Evolutionary conservation across 2,113 vertebrate genomes (phyloP).

Genomic region (Candoia aspera): DNA sequence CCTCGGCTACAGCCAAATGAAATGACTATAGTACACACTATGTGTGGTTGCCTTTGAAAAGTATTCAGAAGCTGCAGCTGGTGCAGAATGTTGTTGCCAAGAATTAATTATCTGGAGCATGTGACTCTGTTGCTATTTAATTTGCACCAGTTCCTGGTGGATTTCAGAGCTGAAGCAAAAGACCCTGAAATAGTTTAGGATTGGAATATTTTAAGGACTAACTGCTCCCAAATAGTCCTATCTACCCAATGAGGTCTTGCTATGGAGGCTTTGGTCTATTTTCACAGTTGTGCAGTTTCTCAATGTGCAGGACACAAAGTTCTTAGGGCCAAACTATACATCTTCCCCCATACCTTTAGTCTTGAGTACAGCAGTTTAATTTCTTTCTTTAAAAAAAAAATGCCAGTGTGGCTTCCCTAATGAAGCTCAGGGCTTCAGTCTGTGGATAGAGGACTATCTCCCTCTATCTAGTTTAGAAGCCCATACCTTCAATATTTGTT

Average conservation of each 20-base stretch:
- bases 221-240: not conserved
- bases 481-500: not conserved
- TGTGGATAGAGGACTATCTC: not conserved
- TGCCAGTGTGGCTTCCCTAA: too few relatives aligned
- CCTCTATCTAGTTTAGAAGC: too few relatives aligned
- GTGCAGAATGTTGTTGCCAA: not conserved
- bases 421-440: not conserved
- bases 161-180: not conserved
- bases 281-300: not conserved
- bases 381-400: too few relatives aligned
- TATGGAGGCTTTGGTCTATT: not conserved
- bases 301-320: not conserved
- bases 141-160: not conserved
- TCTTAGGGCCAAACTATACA: not conserved
- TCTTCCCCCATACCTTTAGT: not conserved
- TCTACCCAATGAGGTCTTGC: not conserved
- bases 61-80: not conserved
- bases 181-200: not conserved
- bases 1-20: not conserved
- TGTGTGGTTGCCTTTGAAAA: not conserved
- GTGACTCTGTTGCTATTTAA: not conserved
- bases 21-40: not conserved
- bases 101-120: not conserved
- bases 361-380: not conserved
- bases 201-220: not conserved